These are phyloP conservation scores for Oxyscelio sp. DNA, from an alignment of 2,888 invertebrate genomes.

Conservation along the genomic window DNA sequence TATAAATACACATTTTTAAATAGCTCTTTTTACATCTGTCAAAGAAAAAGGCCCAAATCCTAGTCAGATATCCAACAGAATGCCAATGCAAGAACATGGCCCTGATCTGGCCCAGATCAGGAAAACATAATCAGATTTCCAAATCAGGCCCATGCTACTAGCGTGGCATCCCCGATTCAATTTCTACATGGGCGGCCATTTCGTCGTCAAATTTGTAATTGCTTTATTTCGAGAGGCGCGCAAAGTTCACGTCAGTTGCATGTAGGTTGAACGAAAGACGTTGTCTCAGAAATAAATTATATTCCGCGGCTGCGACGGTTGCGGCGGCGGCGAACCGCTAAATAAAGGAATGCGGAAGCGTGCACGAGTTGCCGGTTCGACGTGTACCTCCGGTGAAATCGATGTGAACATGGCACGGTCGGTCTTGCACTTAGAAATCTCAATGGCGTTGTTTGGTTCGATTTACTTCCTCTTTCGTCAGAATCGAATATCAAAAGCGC, in stretches of 20 bases:
- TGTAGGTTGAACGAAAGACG: conserved; percentile 70
- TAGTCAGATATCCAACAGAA: too few species aligned
- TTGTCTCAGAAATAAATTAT: conserved; percentile 78
- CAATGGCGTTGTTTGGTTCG: conserved; percentile 59
- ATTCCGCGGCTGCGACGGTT: conserved; percentile 75
- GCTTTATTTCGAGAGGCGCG: conserved; percentile 17
- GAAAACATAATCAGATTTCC: too few species aligned
- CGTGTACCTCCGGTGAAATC: conserved; percentile 79
- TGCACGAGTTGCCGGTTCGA: conserved; percentile 74
- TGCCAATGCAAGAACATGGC: too few species aligned
- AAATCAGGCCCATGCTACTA: too few species aligned
- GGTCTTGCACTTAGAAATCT: conserved; percentile 77
- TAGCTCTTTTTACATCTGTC: too few species aligned
- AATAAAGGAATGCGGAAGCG: conserved; percentile 80
- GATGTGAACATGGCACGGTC: conserved; percentile 80
- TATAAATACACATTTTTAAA: too few species aligned
- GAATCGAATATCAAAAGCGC: conserved; percentile 49
- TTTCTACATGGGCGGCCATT: too few species aligned
- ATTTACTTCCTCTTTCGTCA: conserved; percentile 61
- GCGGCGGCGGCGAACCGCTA: conserved; percentile 77
- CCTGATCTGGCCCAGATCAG: too few species aligned
- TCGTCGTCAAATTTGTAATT: not conserved
- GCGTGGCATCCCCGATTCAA: too few species aligned
- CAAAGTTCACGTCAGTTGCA: conserved; percentile 12
- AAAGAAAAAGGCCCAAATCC: too few species aligned